Conservation (phyloP, 2,797 vertebrate species). For the Tragopan temminckii region DNA sequence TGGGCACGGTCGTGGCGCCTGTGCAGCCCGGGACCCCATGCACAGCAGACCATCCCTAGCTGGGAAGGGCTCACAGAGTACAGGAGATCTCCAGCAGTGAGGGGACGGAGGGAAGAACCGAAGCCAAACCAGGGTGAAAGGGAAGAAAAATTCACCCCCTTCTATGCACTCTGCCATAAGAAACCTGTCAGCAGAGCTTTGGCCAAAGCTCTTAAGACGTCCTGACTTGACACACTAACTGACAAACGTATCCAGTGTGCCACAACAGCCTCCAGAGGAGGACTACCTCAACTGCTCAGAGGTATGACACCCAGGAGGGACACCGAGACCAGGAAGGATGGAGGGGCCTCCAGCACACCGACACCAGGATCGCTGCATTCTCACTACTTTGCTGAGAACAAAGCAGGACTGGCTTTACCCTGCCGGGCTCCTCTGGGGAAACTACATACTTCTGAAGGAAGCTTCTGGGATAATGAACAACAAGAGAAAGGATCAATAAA, state of each 20-base stretch:
- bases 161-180: fast-evolving
- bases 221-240: neutral
- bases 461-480: conserved; percentile 7
- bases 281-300: neutral
- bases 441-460: neutral
- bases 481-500: conserved; percentile 45
- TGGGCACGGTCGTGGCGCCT: fast-evolving
- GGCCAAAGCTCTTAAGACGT: neutral
- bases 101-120: neutral
- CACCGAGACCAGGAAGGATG: fast-evolving
- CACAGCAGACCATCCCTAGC: neutral
- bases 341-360: neutral
- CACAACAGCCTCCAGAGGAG: neutral
- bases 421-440: neutral
- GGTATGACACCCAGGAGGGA: neutral
- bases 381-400: neutral
- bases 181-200: neutral
- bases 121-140: neutral
- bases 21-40: neutral
- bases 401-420: neutral
- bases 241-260: neutral
- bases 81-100: neutral
- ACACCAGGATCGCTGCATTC: fast-evolving
- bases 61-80: neutral
- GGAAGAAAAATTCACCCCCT: fast-evolving